These are phyloP conservation scores for Hemicrepidius hirtus DNA, from an alignment of 2,888 invertebrate species.

Conservation along the genomic window DNA sequence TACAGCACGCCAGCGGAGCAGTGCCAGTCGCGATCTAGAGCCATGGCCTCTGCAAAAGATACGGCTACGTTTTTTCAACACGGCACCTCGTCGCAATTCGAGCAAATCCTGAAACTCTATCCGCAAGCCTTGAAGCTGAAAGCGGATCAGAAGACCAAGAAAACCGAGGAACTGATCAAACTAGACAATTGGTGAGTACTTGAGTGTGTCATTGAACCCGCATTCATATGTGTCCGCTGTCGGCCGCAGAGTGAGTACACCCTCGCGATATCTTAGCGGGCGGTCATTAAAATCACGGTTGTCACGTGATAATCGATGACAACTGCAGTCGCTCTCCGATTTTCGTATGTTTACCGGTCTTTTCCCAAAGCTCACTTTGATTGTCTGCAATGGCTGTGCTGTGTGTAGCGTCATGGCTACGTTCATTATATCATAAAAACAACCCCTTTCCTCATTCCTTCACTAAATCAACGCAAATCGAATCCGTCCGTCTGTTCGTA, in stretches of 20 bases:
- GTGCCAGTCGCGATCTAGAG: conserved; percentile 65
- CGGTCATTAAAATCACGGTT: conserved; percentile 81
- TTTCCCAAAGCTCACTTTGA: conserved; percentile 76
- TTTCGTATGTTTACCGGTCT: conserved; percentile 65
- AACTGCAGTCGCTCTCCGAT: conserved; percentile 75
- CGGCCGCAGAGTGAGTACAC: conserved; percentile 73
- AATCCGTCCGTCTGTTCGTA: conserved; percentile 1
- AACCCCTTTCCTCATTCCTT: neutral
- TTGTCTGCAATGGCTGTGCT: conserved; percentile 61
- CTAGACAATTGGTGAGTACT: conserved; percentile 94
- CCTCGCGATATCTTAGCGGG: conserved; percentile 76
- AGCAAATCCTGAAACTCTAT: conserved; percentile 92
- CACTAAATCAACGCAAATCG: neutral
- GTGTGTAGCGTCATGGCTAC: conserved; percentile 65
- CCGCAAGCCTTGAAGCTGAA: conserved; percentile 93
- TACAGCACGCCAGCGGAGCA: conserved; percentile 63
- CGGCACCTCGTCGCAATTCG: conserved; percentile 90
- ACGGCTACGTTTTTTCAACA: conserved; percentile 95
- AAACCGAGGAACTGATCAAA: conserved; percentile 95
- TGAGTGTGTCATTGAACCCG: conserved; percentile 63
- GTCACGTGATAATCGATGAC: conserved; percentile 85
- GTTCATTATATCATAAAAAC: conserved; percentile 45
- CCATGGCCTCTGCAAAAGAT: conserved; percentile 86
- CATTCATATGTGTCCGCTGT: conserved; percentile 61
- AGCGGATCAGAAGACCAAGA: conserved; percentile 91